Conservation (phyloP, 2,888 invertebrate species). For the Tholera decimalis region DNA sequence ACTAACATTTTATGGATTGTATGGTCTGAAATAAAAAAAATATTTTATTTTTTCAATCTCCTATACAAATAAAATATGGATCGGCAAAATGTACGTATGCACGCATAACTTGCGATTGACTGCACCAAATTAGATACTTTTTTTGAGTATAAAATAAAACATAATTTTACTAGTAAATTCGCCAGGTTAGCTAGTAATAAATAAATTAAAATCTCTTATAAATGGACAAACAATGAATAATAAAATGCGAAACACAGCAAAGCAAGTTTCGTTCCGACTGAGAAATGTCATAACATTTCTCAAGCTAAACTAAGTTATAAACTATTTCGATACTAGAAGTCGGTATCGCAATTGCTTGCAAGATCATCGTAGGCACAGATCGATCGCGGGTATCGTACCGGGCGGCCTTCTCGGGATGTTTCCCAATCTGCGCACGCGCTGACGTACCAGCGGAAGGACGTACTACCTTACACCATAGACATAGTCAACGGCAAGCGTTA, state of each 20-base stretch:
- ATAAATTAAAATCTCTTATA: too few species aligned
- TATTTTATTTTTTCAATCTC: too few species aligned
- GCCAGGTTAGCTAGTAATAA: too few species aligned
- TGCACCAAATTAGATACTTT: too few species aligned
- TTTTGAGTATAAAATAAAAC: too few species aligned
- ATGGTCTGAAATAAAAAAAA: too few species aligned
- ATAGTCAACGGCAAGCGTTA: conserved; percentile 27
- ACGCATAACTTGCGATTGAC: too few species aligned
- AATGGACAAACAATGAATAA: conserved; percentile 18
- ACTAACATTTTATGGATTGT: too few species aligned
- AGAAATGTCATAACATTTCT: conserved; percentile 65
- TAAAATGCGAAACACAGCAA: conserved; percentile 20
- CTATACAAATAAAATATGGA: too few species aligned
- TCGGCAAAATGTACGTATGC: too few species aligned
- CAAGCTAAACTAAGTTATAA: conserved; percentile 52
- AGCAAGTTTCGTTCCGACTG: conserved; percentile 32
- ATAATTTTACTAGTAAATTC: too few species aligned
- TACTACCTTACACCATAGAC: conserved; percentile 58
- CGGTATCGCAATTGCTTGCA: conserved; percentile 65
- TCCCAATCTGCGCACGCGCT: conserved; percentile 60
- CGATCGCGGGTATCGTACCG: conserved; percentile 62
- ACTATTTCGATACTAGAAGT: conserved; percentile 63
- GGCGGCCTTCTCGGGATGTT: conserved; percentile 65
- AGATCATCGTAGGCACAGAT: conserved; percentile 64
- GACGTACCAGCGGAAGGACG: conserved; percentile 72